Conservation (phyloP, 2,797 vertebrate genomes). For the Ctenopoma multispine region DNA sequence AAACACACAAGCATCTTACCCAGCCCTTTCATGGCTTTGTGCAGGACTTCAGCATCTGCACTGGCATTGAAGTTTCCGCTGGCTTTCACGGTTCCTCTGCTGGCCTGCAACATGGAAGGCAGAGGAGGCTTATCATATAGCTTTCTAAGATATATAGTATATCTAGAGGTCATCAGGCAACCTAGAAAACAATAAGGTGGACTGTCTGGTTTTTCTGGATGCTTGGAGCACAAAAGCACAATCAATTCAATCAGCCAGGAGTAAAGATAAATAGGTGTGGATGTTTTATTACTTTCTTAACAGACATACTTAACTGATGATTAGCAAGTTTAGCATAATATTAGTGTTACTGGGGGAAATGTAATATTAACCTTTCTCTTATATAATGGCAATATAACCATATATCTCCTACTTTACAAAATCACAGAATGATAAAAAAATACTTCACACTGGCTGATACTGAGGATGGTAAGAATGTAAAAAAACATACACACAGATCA, state of each 20-base stretch:
- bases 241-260: neutral
- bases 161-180: no score
- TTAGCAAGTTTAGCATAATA: no score
- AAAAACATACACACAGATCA: constrained; percentile 36
- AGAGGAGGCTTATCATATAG: neutral
- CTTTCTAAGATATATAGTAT: neutral
- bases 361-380: no score
- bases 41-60: constrained; percentile 89
- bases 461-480: neutral
- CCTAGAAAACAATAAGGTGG: neutral
- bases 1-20: constrained; percentile 79
- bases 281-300: neutral
- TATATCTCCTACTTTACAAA: no score
- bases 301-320: no score
- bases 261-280: neutral
- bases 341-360: neutral
- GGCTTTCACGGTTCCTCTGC: constrained; percentile 84
- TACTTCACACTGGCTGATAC: neutral
- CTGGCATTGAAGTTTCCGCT: constrained; percentile 88
- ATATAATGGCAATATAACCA: no score
- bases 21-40: constrained; percentile 93
- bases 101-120: constrained; percentile 69
- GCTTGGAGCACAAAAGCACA: neutral
- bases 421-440: neutral
- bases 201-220: neutral